Evolutionary conservation across 1,140 invertebrate genomes (phyloP), one percentile per base, ranked within the genome.

Genomic region (Bursaphelenchus mucronatus): DNA sequence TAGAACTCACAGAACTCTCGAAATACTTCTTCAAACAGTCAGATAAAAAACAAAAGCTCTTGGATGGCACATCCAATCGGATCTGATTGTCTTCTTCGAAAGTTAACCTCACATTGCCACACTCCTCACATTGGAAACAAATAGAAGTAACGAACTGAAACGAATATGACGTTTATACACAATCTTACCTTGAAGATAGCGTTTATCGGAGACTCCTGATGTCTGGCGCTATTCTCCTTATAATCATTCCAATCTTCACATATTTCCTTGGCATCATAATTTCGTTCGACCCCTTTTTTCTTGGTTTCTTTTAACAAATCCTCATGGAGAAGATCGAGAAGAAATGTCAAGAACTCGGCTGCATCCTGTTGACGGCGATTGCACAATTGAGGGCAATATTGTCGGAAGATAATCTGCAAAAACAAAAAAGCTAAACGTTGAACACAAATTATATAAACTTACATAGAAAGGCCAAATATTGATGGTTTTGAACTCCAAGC

Each of bases 311-410:
- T 51, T 11, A 66, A 71, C 7, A 61, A 76, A 41, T 73, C 71
- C 53, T 73, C 71, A 49, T 73, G 72, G 8, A 73, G 39, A 11
- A 67, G 61, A 49, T 73, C 74, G n/a, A 73, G 39, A 15, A 73
- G 56, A 53, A 46, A 65, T 30, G 72, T 61, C 59, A 61, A 73
- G 52, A 73, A 73, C 50, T 73, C 71, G 50, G 66, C 73, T 40
- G 71, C 74, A 51, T 73, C 71, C 46, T 73, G 71, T 63, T 73
- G 71, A 13, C 51, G 68, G 40, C 74, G 19, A 56, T 73, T 61
- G 40, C 59, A 70, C 49, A 71, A 51, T 41, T 54, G 21, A 17
- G 52, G 19, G 46, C 63, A 68, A 8, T 73, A 45, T 8, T 61
- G 13, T 40, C 69, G 61, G 67, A 71, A 71, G 1, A 55, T 61